Percentiles rank a stretch among this genome's conserved stretches.
Evolutionary conservation across 2,797 vertebrate species (phyloP).

Genomic region (Sarcophilus harrisii): DNA sequence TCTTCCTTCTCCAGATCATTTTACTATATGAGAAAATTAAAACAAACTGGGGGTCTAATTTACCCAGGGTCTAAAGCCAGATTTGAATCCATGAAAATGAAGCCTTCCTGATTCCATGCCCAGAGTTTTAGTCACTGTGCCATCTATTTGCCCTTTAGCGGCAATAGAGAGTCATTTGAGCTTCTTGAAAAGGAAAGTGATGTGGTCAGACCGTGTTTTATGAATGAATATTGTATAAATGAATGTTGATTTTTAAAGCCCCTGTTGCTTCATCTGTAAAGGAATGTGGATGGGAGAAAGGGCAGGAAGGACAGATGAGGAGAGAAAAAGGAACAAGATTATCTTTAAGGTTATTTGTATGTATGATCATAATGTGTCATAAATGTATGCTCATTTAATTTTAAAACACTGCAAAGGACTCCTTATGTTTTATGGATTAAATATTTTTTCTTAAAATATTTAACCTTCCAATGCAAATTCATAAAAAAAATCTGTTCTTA

Average conservation of each 20-base stretch:
- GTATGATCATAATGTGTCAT: background rate
- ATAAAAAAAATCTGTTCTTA: background rate
- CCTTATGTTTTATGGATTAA: background rate
- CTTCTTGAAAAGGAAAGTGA: background rate
- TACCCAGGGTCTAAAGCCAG: background rate
- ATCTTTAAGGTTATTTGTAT: background rate
- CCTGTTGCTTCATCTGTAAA: background rate
- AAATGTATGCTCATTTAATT: background rate
- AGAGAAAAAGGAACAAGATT: background rate
- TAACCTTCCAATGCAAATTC: background rate
- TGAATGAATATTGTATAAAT: background rate
- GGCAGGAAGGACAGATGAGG: too few species aligned
- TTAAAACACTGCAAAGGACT: background rate
- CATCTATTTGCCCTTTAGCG: background rate
- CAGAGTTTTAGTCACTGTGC: too few species aligned
- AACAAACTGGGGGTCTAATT: too few species aligned
- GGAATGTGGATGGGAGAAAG: too few species aligned
- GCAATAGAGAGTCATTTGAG: background rate
- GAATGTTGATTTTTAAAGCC: background rate
- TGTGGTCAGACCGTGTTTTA: background rate
- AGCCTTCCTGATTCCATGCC: background rate
- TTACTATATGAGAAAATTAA: too few species aligned
- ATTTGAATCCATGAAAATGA: background rate
- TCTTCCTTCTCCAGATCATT: too few species aligned
- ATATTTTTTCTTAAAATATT: background rate